Base-by-base conservation (phyloP, 2,888 invertebrate species). In the Ellobium chinense region DNA sequence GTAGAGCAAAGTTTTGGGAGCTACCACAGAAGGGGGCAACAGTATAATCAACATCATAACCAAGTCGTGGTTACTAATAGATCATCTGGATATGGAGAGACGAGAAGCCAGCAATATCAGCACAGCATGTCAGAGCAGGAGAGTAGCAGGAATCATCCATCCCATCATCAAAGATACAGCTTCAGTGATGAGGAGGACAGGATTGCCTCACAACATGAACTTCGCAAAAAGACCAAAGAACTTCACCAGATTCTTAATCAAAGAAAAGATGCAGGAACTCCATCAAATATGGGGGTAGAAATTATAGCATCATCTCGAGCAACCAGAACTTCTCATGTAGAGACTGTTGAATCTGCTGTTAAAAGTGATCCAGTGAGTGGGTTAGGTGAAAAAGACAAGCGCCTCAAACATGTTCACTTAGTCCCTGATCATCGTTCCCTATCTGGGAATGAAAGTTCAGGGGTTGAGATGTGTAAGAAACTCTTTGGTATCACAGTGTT, bases 401-500 rank as follows among this genome's bases (percentile, higher is more conserved):
- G 82, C 31, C 69, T 83, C n/a, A 87, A 87, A 73, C 82, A 86
- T 73, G 84, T 87, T 18, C 72, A 77, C 65, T 74, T 87, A 18
- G 54, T 78, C 31, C 86, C 87, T 1, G 82, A 86, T 46, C 70
- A 82, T 27, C 80, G 65, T 1, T 29, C 29, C 18, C 62, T 85
- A 36, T 65, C 76, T 54, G 80, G 82, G 36, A 82, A 81, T 54
- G 85, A 85, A 63, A 82, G 77, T 9, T 84, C 85, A 18, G 89
- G 88, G 18, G 86, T 88, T 56, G 84, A 83, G 46, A 79, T 89
- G 63, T 89, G 88, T 85, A 88, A 89, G 76, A 86, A 86, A 83
- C 81, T 90, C 34, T 88, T 89, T 84, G 90, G 90, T 39, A 87
- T 90, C 58, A 85, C 86, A 58, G 70, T 90, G 70, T 89, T 88